A percentile compares a stretch with the other conserved stretches of the same genome.
These are phyloP conservation scores for Mesorhabditis sp. DNA, from an alignment of 2,888 invertebrate genomes.

Conservation along the genomic window DNA sequence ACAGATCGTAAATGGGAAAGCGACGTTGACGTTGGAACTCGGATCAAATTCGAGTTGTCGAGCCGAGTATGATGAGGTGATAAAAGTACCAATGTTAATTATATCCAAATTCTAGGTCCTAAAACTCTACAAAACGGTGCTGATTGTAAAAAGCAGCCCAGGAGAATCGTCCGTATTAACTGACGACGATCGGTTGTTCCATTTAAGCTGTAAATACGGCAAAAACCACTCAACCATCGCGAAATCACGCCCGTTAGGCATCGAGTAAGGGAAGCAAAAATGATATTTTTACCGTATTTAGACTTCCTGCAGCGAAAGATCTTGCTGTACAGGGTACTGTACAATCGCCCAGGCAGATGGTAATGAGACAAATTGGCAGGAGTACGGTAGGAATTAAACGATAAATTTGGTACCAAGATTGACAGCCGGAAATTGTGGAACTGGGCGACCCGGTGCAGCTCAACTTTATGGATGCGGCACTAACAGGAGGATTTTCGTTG, in stretches of 20 bases:
- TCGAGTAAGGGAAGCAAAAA: background rate
- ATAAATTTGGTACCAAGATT: background rate
- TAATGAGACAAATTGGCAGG: background rate
- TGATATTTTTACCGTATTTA: background rate
- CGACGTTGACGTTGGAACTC: background rate
- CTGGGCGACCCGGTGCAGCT: background rate
- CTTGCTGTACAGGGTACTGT: background rate
- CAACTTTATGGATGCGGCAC: background rate
- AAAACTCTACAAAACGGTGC: constrained; percentile 6
- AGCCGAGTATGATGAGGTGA: constrained; percentile 6
- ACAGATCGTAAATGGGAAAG: constrained; percentile 3
- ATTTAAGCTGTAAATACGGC: background rate
- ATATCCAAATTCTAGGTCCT: background rate
- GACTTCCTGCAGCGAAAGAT: background rate
- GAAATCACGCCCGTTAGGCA: background rate
- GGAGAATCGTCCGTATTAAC: background rate
- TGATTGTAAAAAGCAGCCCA: background rate
- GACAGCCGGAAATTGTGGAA: background rate
- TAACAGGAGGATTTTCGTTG: background rate
- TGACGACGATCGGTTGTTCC: constrained; percentile 2
- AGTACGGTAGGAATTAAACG: background rate
- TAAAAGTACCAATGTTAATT: background rate
- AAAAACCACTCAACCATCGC: background rate
- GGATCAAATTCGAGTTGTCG: background rate
- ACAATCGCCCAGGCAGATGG: background rate